These are phyloP conservation scores for Stenchaetothrips biformis DNA, from an alignment of 2,888 invertebrate species.

Conservation along the genomic window DNA sequence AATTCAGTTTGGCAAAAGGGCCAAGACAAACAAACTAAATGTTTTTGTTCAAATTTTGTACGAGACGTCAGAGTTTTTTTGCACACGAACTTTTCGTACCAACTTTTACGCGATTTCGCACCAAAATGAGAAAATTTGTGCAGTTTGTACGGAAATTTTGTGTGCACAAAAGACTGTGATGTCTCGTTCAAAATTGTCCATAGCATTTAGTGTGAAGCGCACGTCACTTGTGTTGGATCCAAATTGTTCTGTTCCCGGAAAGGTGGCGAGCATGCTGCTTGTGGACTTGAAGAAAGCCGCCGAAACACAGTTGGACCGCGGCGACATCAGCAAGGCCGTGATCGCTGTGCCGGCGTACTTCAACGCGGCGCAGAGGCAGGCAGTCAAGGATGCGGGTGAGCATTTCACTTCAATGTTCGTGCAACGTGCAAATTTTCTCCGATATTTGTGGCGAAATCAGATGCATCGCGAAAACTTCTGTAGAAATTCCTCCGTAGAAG, in stretches of 20 bases:
- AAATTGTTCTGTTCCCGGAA: too few species aligned
- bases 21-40: too few species aligned
- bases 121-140: too few species aligned
- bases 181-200: too few species aligned
- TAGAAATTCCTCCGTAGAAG: too few species aligned
- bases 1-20: neutral
- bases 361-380: neutral
- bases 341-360: neutral
- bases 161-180: neutral
- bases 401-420: too few species aligned
- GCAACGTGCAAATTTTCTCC: too few species aligned
- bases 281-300: neutral
- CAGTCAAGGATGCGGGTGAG: neutral
- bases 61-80: neutral
- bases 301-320: neutral
- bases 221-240: neutral
- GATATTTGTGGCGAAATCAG: too few species aligned
- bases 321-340: neutral
- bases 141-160: neutral
- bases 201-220: too few species aligned
- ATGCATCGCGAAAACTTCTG: too few species aligned
- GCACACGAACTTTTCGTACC: neutral
- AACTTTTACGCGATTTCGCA: too few species aligned
- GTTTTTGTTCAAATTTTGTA: too few species aligned
- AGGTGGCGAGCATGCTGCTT: neutral